Evolutionary conservation across 2,113 vertebrate genomes (phyloP), one percentile per base, ranked within the genome.

Genomic region (Lepus timidus): DNA sequence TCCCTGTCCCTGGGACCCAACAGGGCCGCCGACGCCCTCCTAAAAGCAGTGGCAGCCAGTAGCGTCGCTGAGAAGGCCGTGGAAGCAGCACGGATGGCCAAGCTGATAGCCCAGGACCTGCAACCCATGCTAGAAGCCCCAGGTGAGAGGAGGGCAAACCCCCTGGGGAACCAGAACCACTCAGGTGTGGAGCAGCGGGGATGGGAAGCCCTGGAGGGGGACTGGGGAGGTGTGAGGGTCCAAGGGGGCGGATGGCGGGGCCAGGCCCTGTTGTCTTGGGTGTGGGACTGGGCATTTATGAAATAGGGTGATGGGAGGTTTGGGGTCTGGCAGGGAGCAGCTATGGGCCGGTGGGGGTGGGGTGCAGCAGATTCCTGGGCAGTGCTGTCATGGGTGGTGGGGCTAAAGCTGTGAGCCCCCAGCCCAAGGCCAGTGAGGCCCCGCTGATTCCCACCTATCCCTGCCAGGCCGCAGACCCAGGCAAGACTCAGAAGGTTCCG

Each of bases 1-100:
- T 83, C 76, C 61, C 14, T 81, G 36, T 91, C 51, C 78, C 90
- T 6, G 88, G 93, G 61, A 79, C 64, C 92, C 33, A 1, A 93
- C 95, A 98, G 98, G 97, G 97, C 98, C 85, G 97, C 98, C n/a
- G 97, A 98, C 10, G 98, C 98, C 86, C 97, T 97, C 61, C 94
- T 98, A 75, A 98, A 98, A 85, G 97, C 97, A 8, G 96, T 97
- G 27, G 96, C 97, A 49, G 97, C 98, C 7, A 97, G 96, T 36
- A 97, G 96, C 0, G 92, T 97, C 9, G 98, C 97, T 0, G 98
- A 98, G 89, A 98, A 98, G 85, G 98, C 98, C 39, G 85, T 97
- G 94, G 98, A 98, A 84, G 97, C 98, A 9, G 97, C 97, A 1
- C 93, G 96, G 14, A 95, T 98, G 97, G 98, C 98, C 94, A 98